Base-by-base conservation (phyloP, 2,113 vertebrate genomes). In the Lichenostomus cassidix region DNA sequence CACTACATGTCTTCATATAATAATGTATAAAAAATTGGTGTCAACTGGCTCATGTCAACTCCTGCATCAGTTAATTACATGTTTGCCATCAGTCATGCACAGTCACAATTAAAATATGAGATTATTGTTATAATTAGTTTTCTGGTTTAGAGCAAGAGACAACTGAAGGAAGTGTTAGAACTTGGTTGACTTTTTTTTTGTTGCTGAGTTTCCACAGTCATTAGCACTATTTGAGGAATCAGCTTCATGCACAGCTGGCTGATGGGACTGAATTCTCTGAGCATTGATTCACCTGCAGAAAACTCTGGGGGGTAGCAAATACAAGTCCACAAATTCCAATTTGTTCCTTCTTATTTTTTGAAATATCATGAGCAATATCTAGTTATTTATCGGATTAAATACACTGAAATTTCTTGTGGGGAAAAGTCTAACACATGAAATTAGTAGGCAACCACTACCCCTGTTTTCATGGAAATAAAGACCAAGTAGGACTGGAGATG, bases 51-150 rank as follows among this genome's bases (percentile, higher is more conserved):
- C 85, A 93, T 96, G 96, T 98, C 97, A 98, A 97, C 94, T 97
- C 91, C 89, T 96, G 91, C 97, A 94, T 96, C 97, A 96, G 95
- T 98, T 98, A 98, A 98, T 98, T 97, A 97, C 92, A 97, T 92
- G 92, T 95, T 98, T 98, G 92, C 96, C 92, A 95, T 96, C 95
- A 97, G 95, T 97, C 97, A 97, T 92, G 80, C 89, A 67, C 46
- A 96, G 91, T 37, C 93, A 95, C 95, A 95, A 97, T 97, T 98
- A 98, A 97, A 97, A 94, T 90, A 94, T 64, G 70, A 97, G 96
- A 97, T 97, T 97, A 97, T 95, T 96, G 69, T 97, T 92, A 97
- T 95, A 97, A 97, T 97, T 98, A 97, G 95, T 95, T 97, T 96
- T 95, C 89, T 95, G 88, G 53, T 96, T 86, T 84, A 96, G 94